Conservation (phyloP, 2,113 vertebrate genomes). For the Setophaga kirtlandii region DNA sequence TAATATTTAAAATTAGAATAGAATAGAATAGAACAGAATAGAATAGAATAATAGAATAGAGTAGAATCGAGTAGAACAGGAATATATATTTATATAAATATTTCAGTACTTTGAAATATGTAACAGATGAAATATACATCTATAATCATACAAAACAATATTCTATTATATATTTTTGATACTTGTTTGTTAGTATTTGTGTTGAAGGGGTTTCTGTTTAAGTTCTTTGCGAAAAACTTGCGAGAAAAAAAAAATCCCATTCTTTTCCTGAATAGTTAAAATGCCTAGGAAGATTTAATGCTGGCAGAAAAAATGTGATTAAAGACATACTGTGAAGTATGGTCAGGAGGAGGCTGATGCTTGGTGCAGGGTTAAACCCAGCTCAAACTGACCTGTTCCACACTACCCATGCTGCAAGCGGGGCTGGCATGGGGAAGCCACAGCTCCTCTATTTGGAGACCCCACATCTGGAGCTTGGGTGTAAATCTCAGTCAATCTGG, state of each 20-base stretch:
- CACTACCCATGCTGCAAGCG: accelerated
- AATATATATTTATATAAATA: neutral
- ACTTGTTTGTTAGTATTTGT: neutral
- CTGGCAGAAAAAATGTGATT: neutral
- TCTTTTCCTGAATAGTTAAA: neutral
- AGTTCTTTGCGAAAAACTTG: neutral
- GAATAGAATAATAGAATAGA: neutral
- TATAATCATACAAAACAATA: neutral
- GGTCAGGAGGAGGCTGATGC: neutral
- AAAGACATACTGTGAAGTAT: neutral
- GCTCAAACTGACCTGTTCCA: neutral
- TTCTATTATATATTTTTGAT: neutral
- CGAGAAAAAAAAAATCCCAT: neutral
- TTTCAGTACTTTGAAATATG: neutral
- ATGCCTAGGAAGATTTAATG: neutral
- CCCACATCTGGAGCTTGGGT: neutral
- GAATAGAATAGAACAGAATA: neutral
- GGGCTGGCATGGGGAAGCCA: accelerated
- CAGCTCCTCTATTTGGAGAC: neutral
- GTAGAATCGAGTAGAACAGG: neutral
- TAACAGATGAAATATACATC: neutral
- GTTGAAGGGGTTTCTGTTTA: neutral
- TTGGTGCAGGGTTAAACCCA: neutral
- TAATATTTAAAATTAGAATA: neutral
- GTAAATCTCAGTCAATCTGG: neutral